Evolutionary conservation across 1,140 invertebrate genomes (phyloP).

Genomic region (Drosophila oshimai): DNA sequence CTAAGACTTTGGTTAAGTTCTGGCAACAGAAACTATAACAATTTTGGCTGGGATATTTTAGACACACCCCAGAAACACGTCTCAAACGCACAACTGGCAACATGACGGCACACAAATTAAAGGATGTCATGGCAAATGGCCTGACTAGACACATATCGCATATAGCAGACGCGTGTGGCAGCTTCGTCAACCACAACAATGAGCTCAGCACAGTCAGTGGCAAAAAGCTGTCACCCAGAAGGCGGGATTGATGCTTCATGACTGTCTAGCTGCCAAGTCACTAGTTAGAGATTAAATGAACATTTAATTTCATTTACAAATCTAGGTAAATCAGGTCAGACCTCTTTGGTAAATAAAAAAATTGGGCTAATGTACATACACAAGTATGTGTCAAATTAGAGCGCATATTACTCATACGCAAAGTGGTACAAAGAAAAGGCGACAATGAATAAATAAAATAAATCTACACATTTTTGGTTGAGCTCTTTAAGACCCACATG

Average conservation of each 20-base stretch:
- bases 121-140: slow-evolving; percentile 14
- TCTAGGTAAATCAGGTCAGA: background rate
- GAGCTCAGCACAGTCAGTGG: slow-evolving; percentile 15
- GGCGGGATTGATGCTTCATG: slow-evolving; percentile 8
- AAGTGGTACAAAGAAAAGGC: too few relatives aligned
- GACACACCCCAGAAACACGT: background rate
- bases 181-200: slow-evolving; percentile 9
- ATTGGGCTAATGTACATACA: too few relatives aligned
- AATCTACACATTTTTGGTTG: too few relatives aligned
- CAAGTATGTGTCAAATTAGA: too few relatives aligned
- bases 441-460: too few relatives aligned
- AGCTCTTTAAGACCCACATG: too few relatives aligned
- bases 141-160: slow-evolving; percentile 21
- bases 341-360: background rate
- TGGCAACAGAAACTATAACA: background rate
- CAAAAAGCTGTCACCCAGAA: slow-evolving; percentile 20
- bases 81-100: background rate
- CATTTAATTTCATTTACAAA: slow-evolving; percentile 11
- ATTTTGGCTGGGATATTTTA: background rate
- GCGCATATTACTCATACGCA: background rate
- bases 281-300: slow-evolving; percentile 24
- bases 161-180: slow-evolving; percentile 15
- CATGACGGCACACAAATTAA: slow-evolving; percentile 22
- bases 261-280: slow-evolving; percentile 13
- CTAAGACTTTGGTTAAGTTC: background rate